phyloP scores from a whole-genome alignment of 2,113 vertebrate species.

The Antechinus stuartii region DNA sequence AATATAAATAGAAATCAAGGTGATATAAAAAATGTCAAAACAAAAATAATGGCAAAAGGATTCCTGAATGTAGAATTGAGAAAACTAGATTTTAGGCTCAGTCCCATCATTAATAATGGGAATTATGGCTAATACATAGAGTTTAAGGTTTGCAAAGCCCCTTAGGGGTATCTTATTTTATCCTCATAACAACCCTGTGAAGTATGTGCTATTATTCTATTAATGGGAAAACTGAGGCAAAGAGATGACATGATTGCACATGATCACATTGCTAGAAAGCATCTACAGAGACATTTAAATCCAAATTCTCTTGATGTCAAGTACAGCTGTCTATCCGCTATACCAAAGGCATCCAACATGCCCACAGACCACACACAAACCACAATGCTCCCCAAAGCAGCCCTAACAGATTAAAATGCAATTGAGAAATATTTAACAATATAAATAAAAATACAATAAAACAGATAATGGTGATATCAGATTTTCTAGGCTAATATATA shows the following conservation, averaged over 20 bases:
- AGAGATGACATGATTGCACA: neutral
- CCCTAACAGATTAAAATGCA: neutral
- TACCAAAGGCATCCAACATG: neutral
- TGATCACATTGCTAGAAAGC: neutral
- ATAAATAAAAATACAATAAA: neutral
- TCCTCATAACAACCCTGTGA: neutral
- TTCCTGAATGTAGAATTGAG: neutral
- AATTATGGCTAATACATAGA: neutral
- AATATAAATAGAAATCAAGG: neutral
- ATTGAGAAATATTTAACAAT: neutral
- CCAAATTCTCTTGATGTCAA: neutral
- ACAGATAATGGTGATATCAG: neutral
- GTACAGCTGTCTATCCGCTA: neutral
- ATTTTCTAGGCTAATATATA: neutral
- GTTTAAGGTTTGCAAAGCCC: neutral
- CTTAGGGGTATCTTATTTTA: neutral
- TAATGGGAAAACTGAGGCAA: neutral
- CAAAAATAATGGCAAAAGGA: neutral
- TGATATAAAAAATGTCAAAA: neutral
- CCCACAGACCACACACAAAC: neutral
- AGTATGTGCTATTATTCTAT: neutral
- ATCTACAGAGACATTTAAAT: neutral
- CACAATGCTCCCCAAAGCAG: neutral
- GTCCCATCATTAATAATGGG: neutral
- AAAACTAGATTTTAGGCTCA: neutral